Conservation (phyloP, 2,797 vertebrate species). For the Tolypeutes matacus region DNA sequence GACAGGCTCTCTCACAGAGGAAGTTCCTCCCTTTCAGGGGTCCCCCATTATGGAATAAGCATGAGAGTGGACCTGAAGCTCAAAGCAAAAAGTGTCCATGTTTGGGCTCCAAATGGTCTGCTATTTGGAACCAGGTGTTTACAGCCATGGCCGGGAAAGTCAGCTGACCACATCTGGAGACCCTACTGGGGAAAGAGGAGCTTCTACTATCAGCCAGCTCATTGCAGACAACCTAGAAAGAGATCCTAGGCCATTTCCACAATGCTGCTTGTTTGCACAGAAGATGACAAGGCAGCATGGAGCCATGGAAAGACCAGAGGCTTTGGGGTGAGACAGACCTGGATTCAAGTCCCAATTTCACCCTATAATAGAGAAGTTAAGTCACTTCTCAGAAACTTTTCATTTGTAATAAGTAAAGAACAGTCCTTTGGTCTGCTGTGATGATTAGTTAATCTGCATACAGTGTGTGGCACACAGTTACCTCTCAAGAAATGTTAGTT, state of each 20-base stretch:
- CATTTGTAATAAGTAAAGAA: background rate
- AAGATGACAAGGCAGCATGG: background rate
- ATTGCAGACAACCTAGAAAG: too few species aligned
- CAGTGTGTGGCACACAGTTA: background rate
- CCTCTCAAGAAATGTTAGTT: background rate
- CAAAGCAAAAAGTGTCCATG: background rate
- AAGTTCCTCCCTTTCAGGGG: fast-evolving
- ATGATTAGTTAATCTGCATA: background rate
- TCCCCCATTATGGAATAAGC: background rate
- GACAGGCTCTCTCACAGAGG: fast-evolving
- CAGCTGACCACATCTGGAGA: background rate
- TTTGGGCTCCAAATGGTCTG: background rate
- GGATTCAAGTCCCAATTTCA: background rate
- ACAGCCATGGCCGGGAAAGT: background rate
- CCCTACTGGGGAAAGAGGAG: background rate
- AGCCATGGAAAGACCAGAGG: background rate
- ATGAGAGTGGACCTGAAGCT: background rate
- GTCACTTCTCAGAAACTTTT: background rate
- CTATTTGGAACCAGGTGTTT: background rate
- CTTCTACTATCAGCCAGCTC: too few species aligned
- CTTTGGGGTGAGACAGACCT: background rate
- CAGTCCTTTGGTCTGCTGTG: background rate
- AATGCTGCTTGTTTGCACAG: background rate
- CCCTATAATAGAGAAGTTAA: background rate
- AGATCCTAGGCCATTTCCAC: background rate